Evolutionary conservation across 1,140 invertebrate genomes (phyloP).

Genomic region (Aphaenogaster floridana): DNA sequence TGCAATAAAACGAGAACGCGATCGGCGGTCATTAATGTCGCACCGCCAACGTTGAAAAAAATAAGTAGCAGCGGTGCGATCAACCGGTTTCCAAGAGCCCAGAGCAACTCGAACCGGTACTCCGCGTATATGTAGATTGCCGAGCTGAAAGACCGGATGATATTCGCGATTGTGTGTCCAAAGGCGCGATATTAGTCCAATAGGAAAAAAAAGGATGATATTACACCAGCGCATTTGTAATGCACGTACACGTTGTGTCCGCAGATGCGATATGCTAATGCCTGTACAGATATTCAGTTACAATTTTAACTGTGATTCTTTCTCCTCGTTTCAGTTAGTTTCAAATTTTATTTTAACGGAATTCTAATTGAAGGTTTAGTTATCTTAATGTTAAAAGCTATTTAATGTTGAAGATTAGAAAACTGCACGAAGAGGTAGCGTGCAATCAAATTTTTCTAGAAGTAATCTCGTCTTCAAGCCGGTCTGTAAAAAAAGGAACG

Average conservation of each 20-base stretch:
- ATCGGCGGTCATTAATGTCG: constrained; percentile 65
- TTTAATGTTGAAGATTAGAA: constrained; percentile 32
- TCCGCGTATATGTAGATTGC: constrained; percentile 62
- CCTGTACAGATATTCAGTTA: background rate
- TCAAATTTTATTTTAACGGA: constrained; percentile 28
- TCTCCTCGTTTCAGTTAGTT: background rate
- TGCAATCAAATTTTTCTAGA: background rate
- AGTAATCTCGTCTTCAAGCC: background rate
- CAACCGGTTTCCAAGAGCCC: constrained; percentile 65
- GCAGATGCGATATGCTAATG: constrained; percentile 7
- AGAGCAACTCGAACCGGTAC: constrained; percentile 66
- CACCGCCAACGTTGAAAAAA: constrained; percentile 59
- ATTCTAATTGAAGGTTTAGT: constrained; percentile 21
- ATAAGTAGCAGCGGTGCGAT: constrained; percentile 49
- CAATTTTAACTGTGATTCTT: background rate
- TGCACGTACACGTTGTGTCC: background rate
- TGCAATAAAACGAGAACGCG: constrained; percentile 34
- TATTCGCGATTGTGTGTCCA: constrained; percentile 45
- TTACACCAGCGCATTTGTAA: constrained; percentile 32
- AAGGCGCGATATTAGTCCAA: constrained; percentile 65
- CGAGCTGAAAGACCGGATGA: constrained; percentile 60
- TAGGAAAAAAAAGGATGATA: constrained; percentile 33
- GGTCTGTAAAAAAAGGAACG: background rate
- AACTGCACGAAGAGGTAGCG: background rate
- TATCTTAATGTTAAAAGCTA: constrained; percentile 12